Base-by-base conservation (phyloP, 1,140 invertebrate species). In the Ceratosolen fusciceps region DNA sequence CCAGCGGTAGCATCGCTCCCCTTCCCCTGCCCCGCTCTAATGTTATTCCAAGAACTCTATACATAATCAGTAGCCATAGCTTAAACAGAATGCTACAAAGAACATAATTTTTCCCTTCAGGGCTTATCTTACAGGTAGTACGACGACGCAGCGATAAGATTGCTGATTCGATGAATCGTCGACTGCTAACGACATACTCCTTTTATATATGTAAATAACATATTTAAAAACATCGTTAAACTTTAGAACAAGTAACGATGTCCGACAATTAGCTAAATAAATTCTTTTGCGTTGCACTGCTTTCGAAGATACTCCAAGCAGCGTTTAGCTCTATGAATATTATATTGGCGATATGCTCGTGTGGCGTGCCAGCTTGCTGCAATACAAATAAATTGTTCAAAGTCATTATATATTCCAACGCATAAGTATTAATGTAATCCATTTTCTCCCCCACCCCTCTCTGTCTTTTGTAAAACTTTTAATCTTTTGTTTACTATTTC, bases 261-360 rank as follows among this genome's bases (percentile, higher is more conserved):
- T 83, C 82, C 85, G 67, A 82, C 81, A 90, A 90, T 92, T 92
- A 92, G 87, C 90, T 92, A 92, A 96, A 96, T 86, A 96, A 90
- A 87, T 96, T 96, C 88, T 96, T 95, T 87, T 96, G 95, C 80
- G 94, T 93, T 49, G 94, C 91, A 88, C 97, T 95, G 85, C 96
- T 97, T 90, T 99, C 98, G 90, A 99, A 99, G 86, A 98, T 96
- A 82, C 94, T 95, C 98, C 98, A 99, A 16, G 98, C 98, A 87
- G 99, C 98, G 91, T 99, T 99, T 81, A 99, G 91, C 91, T 99
- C 98, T 93, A 99, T 98, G 91, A 99, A 99, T 86, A 99, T 98
- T 85, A 98, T 89, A 91, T 98, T 98, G 16, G 99, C 98, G 85
- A 99, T 92, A 83, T 95, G 94, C 90, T 98, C 97, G 86, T 98